A percentile compares a stretch with the other conserved stretches of the same genome.
Conservation (phyloP, 1,140 invertebrate genomes). For the Hesperophylax magnus region DNA sequence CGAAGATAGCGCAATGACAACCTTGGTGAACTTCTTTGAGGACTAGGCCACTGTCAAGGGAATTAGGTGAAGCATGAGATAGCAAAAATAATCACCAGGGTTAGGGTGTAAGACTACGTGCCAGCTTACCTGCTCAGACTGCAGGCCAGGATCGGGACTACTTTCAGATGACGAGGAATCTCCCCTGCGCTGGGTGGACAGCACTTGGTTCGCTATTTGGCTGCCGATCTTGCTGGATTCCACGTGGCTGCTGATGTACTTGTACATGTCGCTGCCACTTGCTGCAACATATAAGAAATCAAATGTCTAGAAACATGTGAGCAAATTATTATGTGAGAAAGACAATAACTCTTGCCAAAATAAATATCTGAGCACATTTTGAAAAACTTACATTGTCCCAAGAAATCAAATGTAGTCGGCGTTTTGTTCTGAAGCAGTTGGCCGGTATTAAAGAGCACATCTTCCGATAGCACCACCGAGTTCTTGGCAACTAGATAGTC, state of each 20-base stretch:
- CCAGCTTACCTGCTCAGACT: not conserved
- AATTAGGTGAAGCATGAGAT: too few relatives aligned
- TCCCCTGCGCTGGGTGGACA: constrained; percentile 58
- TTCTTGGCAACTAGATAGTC: constrained; percentile 92
- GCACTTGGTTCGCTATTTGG: constrained; percentile 81
- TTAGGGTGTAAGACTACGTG: too few relatives aligned
- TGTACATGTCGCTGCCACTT: constrained; percentile 75
- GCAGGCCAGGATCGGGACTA: not conserved
- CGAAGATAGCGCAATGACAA: too few relatives aligned
- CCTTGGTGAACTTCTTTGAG: too few relatives aligned
- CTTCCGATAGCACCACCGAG: constrained; percentile 71
- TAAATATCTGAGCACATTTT: too few relatives aligned
- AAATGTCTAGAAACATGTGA: too few relatives aligned
- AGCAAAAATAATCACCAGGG: too few relatives aligned
- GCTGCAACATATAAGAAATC: constrained; percentile 55
- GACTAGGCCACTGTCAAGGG: too few relatives aligned
- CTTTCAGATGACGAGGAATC: constrained; percentile 11
- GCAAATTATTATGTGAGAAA: too few relatives aligned
- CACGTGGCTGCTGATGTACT: constrained; percentile 80
- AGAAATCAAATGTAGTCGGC: constrained; percentile 36
- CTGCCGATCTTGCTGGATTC: constrained; percentile 86
- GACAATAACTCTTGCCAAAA: too few relatives aligned
- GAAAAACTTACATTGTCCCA: constrained; percentile 13
- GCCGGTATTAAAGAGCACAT: constrained; percentile 67
- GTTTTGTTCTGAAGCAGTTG: not conserved